Conservation (phyloP, 2,113 vertebrate species). For the Megatriorchis doriae region DNA sequence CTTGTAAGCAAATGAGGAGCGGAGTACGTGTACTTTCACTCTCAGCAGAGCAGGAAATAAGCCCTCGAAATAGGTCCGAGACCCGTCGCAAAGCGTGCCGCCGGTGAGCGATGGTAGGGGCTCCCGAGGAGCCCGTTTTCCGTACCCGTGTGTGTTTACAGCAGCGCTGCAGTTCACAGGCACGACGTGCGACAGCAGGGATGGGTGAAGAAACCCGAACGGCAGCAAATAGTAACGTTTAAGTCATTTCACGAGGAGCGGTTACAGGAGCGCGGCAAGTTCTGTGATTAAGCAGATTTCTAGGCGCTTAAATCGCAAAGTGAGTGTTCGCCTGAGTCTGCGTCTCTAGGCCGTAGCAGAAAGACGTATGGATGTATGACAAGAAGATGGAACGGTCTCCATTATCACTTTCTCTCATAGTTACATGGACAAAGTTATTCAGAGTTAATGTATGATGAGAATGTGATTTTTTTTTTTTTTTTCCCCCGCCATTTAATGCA, state of each 20-base stretch:
- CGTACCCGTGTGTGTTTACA: fast-evolving
- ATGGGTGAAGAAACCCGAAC: not conserved
- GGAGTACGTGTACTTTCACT: not conserved
- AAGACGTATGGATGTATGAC: not conserved
- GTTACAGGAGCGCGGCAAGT: not conserved
- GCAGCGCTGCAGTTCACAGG: not conserved
- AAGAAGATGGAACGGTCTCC: not conserved
- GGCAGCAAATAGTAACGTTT: not conserved
- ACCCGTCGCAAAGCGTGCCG: not conserved
- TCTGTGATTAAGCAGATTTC: not conserved
- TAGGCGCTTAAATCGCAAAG: not conserved
- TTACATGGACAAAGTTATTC: not conserved
- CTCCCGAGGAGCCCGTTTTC: not conserved
- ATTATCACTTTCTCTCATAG: not conserved
- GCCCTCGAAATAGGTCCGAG: not conserved
- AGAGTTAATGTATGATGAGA: not conserved
- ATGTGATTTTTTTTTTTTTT: not conserved
- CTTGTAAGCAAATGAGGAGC: not conserved
- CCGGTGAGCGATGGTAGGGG: not conserved
- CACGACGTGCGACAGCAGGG: not conserved
- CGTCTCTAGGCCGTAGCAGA: not conserved
- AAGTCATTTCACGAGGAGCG: not conserved
- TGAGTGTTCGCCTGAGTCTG: not conserved
- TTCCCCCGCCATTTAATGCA: not conserved
- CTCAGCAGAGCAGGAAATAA: conserved; percentile 45